A percentile compares a stretch with the other conserved stretches of the same genome.
Evolutionary conservation across 2,888 invertebrate species (phyloP).

Genomic region (Alloscopus bannaensis): DNA sequence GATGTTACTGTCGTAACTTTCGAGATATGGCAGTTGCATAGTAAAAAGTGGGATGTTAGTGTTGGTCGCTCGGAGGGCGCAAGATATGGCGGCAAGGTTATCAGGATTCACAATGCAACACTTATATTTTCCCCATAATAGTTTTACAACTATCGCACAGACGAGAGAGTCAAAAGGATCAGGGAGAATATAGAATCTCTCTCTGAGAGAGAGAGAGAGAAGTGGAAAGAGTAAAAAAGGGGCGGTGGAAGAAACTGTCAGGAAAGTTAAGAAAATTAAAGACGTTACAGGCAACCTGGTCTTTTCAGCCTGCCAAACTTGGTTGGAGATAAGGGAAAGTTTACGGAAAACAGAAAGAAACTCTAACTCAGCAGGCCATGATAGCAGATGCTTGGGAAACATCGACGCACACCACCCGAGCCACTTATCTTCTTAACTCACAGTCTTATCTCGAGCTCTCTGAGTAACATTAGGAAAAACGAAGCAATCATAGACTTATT

Average conservation of each 20-base stretch:
- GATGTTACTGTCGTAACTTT: no score
- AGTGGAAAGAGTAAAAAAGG: conserved; percentile 16
- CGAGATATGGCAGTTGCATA: no score
- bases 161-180: no score
- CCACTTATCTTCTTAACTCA: conserved; percentile 59
- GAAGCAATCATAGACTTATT: conserved; percentile 28
- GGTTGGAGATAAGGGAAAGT: conserved; percentile 49
- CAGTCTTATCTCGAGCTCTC: conserved; percentile 44
- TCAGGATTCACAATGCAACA: conserved; percentile 28
- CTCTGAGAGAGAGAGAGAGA: conserved; percentile 16
- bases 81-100: conserved; percentile 35
- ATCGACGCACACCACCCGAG: conserved; percentile 33
- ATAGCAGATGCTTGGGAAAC: conserved; percentile 36
- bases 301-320: conserved; percentile 42
- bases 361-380: no score
- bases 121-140: neutral
- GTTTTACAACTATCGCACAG: neutral
- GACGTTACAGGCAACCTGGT: conserved; percentile 48
- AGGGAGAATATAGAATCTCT: no score
- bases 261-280: conserved; percentile 61
- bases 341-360: conserved; percentile 47
- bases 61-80: no score
- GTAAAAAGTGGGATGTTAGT: no score
- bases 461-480: conserved; percentile 29
- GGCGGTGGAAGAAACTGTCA: conserved; percentile 49